These are phyloP conservation scores for Acrocephalus arundinaceus DNA, from an alignment of 2,113 vertebrate genomes.

Conservation along the genomic window DNA sequence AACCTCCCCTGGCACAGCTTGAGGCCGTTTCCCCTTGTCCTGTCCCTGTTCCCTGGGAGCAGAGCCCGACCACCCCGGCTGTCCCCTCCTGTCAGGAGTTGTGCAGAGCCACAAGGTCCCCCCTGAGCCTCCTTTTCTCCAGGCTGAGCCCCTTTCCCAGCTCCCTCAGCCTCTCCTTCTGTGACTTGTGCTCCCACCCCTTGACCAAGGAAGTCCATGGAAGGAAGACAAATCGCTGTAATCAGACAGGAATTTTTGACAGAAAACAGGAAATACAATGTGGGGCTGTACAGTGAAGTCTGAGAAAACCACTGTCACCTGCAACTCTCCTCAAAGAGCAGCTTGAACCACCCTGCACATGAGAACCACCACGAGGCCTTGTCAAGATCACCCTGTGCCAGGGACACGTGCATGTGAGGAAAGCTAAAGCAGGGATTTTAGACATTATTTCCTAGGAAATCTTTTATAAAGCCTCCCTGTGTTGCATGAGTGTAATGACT, in stretches of 20 bases:
- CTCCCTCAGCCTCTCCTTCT: neutral
- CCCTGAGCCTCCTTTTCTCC: neutral
- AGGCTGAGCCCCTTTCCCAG: neutral
- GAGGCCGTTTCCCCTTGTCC: rapidly evolving
- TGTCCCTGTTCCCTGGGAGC: neutral
- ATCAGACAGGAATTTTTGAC: neutral
- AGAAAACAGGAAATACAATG: rapidly evolving
- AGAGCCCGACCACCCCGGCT: rapidly evolving
- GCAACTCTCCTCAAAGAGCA: neutral
- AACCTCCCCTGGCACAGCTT: neutral
- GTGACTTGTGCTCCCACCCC: too few relatives aligned
- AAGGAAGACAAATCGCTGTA: neutral
- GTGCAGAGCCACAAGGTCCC: neutral
- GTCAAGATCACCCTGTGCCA: neutral
- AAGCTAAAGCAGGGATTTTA: neutral
- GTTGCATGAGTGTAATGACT: neutral
- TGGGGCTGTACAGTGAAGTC: neutral
- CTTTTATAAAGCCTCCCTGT: neutral
- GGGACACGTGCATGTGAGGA: rapidly evolving
- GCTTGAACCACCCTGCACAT: neutral
- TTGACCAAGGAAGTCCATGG: neutral
- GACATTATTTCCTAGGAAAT: neutral
- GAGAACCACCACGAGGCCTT: rapidly evolving
- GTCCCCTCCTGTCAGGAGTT: neutral
- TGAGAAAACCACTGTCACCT: neutral